Conservation (phyloP, 2,888 invertebrate genomes). For the Chirona hameri region DNA sequence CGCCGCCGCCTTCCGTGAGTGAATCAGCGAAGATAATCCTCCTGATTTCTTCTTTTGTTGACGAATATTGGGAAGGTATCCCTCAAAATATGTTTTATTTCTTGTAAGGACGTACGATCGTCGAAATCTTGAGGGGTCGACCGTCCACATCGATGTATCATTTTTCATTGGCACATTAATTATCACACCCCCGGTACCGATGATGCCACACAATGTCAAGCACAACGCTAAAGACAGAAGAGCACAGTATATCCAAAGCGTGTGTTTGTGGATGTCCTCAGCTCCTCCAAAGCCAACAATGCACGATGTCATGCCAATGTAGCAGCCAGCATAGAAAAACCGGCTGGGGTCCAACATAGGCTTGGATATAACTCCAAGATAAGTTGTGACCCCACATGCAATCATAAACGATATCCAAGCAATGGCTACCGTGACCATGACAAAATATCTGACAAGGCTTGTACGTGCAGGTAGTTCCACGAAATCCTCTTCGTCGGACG, state of each 20-base stretch:
- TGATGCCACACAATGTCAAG: not conserved
- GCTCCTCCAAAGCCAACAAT: constrained; percentile 12
- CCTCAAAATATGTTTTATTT: not conserved
- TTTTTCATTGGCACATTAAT: not conserved
- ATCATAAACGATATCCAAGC: not conserved
- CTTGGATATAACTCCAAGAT: not conserved
- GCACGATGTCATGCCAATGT: constrained; percentile 5
- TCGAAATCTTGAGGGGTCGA: not conserved
- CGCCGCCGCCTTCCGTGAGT: not conserved
- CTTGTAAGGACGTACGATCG: not conserved
- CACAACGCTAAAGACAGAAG: not conserved
- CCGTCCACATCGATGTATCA: not conserved
- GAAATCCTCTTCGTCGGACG: not conserved
- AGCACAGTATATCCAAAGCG: not conserved
- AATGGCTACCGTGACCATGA: constrained; percentile 8
- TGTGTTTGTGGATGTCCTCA: not conserved
- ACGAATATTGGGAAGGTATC: not conserved
- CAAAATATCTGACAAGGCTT: not conserved
- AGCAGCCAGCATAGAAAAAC: not conserved
- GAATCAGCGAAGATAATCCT: not conserved
- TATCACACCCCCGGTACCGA: not conserved
- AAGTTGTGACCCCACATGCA: not conserved
- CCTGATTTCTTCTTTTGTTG: not conserved
- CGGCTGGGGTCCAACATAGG: not conserved
- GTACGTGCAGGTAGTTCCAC: not conserved